These are phyloP conservation scores for Rhopalosiphum maidis DNA, from an alignment of 1,140 invertebrate genomes.

Conservation along the genomic window DNA sequence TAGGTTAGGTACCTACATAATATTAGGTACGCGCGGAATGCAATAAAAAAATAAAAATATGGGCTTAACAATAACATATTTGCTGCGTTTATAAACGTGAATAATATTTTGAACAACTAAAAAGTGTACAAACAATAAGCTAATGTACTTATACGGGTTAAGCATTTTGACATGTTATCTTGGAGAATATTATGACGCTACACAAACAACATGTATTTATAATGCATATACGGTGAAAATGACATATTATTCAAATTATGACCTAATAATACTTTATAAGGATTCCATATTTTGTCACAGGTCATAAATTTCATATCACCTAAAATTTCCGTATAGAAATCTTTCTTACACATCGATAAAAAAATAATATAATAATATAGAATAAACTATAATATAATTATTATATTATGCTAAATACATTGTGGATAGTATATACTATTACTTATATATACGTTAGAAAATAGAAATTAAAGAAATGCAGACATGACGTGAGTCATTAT, in stretches of 20 bases:
- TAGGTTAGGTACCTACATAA: neutral
- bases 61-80: neutral
- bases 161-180: slow-evolving; percentile 20
- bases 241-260: slow-evolving; percentile 12
- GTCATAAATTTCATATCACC: neutral
- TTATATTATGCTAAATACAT: neutral
- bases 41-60: neutral
- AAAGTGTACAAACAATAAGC: slow-evolving; percentile 35
- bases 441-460: neutral
- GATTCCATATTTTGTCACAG: neutral
- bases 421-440: neutral
- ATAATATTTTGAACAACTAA: slow-evolving; percentile 19
- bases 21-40: neutral
- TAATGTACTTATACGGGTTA: slow-evolving; percentile 8
- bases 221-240: neutral
- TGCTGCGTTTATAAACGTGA: neutral
- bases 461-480: neutral
- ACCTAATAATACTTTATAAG: neutral
- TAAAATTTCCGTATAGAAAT: neutral
- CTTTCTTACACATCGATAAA: no score
- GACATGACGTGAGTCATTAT: neutral
- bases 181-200: neutral
- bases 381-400: neutral
- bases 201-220: neutral
- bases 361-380: neutral